phyloP scores from a whole-genome alignment of 2,113 vertebrate species.

The Lepisosteus osseus region DNA sequence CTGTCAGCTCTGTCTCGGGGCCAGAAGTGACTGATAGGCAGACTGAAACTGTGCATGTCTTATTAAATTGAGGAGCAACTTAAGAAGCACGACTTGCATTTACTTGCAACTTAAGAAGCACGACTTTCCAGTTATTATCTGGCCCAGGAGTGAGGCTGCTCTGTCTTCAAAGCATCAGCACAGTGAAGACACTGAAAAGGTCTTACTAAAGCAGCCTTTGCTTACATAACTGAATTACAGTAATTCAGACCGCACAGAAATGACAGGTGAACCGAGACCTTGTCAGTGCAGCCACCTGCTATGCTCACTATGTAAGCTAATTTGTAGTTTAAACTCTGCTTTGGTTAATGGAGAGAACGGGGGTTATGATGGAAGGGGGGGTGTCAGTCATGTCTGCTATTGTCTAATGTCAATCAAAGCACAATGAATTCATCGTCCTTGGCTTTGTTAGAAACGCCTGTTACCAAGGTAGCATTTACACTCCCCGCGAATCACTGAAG shows the following conservation, averaged over 20 bases:
- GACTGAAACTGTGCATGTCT: no score
- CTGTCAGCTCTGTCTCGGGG: no score
- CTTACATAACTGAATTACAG: background rate
- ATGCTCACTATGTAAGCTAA: background rate
- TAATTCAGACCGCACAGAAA: background rate
- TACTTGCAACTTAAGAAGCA: no score
- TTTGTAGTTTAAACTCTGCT: background rate
- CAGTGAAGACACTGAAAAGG: no score
- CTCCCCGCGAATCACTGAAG: background rate
- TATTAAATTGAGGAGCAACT: no score
- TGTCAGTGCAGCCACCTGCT: background rate
- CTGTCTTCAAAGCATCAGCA: no score
- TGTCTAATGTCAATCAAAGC: background rate
- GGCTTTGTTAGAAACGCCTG: slow-evolving; percentile 1
- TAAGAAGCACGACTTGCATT: no score
- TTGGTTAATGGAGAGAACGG: background rate
- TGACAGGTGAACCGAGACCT: background rate
- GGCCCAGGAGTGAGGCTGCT: no score
- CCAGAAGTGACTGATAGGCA: no score
- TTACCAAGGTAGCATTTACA: slow-evolving; percentile 17
- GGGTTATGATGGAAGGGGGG: background rate
- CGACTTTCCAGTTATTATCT: no score
- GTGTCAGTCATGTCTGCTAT: background rate
- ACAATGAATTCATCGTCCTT: slow-evolving; percentile 16
- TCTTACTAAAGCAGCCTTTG: no score